Conservation (phyloP, 2,113 vertebrate species). For the Scortum barcoo region DNA sequence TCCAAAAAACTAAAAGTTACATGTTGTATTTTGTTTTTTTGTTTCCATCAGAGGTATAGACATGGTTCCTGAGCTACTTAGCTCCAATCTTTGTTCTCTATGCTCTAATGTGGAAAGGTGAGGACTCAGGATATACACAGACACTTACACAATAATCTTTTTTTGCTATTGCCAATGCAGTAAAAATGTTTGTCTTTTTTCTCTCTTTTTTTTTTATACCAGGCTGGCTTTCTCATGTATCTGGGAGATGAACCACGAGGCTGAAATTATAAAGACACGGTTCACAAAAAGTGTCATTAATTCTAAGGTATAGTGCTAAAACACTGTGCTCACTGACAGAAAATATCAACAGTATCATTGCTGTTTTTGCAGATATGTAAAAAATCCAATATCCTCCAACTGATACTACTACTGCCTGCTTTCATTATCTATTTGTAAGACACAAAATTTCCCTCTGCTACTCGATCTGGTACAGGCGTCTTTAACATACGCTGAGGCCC, state of each 20-base stretch:
- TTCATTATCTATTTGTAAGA: background rate
- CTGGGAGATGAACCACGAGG: slow-evolving; percentile 94
- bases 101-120: slow-evolving; percentile 95
- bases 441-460: background rate
- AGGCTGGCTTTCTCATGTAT: slow-evolving; percentile 98
- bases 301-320: slow-evolving; percentile 89
- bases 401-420: background rate
- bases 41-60: slow-evolving; percentile 92
- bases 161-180: no score
- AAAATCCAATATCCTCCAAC: background rate
- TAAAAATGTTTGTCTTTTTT: background rate
- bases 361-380: background rate
- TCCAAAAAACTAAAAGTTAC: background rate
- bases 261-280: slow-evolving; percentile 91
- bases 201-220: slow-evolving; percentile 2
- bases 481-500: slow-evolving; percentile 96
- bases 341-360: background rate
- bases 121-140: background rate
- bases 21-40: background rate
- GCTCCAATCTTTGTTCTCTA: slow-evolving; percentile 96
- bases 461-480: slow-evolving; percentile 87
- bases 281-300: slow-evolving; percentile 98
- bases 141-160: background rate
- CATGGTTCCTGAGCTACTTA: slow-evolving; percentile 98
- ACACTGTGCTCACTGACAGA: background rate